Evolutionary conservation across 2,797 vertebrate genomes (phyloP), one percentile per base, ranked within the genome.

Genomic region (Melanotaenia maccullochi): DNA sequence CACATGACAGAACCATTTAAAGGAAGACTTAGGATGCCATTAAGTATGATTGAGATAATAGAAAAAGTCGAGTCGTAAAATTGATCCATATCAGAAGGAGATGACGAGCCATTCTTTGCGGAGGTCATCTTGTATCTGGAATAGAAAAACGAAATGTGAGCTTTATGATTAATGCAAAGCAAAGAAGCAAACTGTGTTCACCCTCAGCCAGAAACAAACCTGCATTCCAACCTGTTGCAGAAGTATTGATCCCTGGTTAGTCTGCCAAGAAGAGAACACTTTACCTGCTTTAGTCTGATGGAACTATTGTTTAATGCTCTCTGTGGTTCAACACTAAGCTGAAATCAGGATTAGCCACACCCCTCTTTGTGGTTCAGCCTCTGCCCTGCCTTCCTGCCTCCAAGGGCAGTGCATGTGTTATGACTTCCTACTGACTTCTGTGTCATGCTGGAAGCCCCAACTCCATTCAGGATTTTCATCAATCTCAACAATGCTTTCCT

Each of bases 1-100:
- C 79, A 72, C 18, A 82, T 22, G 9, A 82, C 47, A 14, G 68
- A 83, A 14, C 22, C 6, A 36, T 85, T 85, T 9, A 82, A 9
- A 49, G 79, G 81, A 11, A 80, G 24, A 59, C 36, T 1, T 30
- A 80, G 16, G 13, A 66, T 3, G 12, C 1, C 12, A 55, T 61
- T 76, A 32, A 64, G 0, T 2, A 33, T 7, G 20, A 2, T 0
- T 4, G 32, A 8, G 62, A 2, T 0, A 0, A 54, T 0, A 22
- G 2, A 1, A n/a, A 71, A 35, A 57, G 0, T 3, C 0, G 0
- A 0, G 14, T 16, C 0, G 3, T 35, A 18, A 16, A 4, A 32
- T 1, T 5, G 2, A 35, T 6, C 1, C 1, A 36, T 5, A 1
- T 3, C 2, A 5, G 0, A 2, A 16, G 0, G 1, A 0, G 0